phyloP scores from a whole-genome alignment of 2,797 vertebrate species.

The Columba guinea region DNA sequence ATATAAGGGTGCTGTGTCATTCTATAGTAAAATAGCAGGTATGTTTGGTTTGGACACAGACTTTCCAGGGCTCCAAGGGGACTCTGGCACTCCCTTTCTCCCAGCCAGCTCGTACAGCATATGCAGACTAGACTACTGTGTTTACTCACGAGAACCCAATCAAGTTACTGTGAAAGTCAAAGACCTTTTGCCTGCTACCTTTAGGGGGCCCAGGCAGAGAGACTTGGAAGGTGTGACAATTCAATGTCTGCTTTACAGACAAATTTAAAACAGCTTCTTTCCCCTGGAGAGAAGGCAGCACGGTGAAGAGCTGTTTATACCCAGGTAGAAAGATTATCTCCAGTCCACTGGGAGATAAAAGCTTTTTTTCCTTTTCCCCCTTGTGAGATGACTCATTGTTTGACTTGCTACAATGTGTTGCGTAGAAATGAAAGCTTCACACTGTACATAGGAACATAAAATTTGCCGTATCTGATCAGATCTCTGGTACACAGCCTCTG shows the following conservation, averaged over 20 bases:
- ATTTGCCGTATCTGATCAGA: conserved; percentile 48
- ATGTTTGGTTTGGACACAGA: neutral
- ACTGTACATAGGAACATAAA: conserved; percentile 25
- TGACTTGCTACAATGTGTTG: conserved; percentile 43
- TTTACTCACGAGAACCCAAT: neutral
- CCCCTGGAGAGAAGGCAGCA: neutral
- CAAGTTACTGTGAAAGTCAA: neutral
- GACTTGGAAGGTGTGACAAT: neutral
- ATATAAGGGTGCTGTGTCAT: neutral
- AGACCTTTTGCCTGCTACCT: neutral
- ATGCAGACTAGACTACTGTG: neutral
- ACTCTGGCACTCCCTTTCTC: neutral
- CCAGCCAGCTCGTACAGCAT: neutral
- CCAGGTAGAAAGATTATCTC: conserved; percentile 42
- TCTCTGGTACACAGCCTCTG: conserved; percentile 45
- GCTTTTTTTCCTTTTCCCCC: conserved; percentile 33
- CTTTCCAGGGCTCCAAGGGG: neutral
- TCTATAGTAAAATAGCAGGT: neutral
- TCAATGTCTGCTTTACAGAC: neutral
- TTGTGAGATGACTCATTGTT: conserved; percentile 57
- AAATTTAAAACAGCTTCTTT: conserved; percentile 6
- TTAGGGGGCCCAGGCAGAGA: neutral
- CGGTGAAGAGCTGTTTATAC: conserved; percentile 8
- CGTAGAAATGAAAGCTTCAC: conserved; percentile 36
- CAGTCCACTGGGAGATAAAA: conserved; percentile 35